Base-by-base conservation (phyloP, 2,888 invertebrate genomes). In the Hirtodrosophila alboralis region DNA sequence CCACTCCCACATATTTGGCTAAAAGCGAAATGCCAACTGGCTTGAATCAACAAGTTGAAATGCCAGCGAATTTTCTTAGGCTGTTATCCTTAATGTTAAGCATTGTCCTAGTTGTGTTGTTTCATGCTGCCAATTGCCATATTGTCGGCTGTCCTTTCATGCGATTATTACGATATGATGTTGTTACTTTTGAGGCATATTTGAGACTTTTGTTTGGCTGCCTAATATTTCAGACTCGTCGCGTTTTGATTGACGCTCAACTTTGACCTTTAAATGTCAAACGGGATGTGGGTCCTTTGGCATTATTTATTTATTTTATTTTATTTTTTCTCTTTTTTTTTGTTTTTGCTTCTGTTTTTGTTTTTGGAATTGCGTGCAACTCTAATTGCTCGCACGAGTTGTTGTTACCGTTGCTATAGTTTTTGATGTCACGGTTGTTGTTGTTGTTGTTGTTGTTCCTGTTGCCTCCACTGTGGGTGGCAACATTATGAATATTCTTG, bases 191-290 rank as follows among this genome's bases (percentile, higher is more conserved):
- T 21, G 13, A 10, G 10, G n/a, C 12, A 12, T 27, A 45, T 31
- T 33, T 23, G 36, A 27, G 16, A 40, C 34, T 47, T 43, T 53
- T 52, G 54, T 48, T 64, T 34, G 27, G 36, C 13, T 23, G 45
- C 40, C 53, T 57, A 58, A 56, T 73, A 67, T 77, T 67, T 62
- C 41, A 52, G 21, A 38, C 48, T 33, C 48, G 41, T 33, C 45
- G 44, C 57, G 40, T 26, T 47, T 45, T 80, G 67, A 76, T 86
- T 86, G 62, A 76, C 66, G 77, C 74, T 80, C 28, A 63, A 80
- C 74, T 84, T 44, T 80, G 81, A 84, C 86, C 84, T 80, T 80
- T 84, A 80, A 80, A 80, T 80, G 79, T 80, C 79, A 75, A 56
- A 68, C 56, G 36, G 58, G 23, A 31, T 45, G 51, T 57, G 49